phyloP scores from a whole-genome alignment of 2,888 invertebrate genomes.

The Temnothorax rugatulus region DNA sequence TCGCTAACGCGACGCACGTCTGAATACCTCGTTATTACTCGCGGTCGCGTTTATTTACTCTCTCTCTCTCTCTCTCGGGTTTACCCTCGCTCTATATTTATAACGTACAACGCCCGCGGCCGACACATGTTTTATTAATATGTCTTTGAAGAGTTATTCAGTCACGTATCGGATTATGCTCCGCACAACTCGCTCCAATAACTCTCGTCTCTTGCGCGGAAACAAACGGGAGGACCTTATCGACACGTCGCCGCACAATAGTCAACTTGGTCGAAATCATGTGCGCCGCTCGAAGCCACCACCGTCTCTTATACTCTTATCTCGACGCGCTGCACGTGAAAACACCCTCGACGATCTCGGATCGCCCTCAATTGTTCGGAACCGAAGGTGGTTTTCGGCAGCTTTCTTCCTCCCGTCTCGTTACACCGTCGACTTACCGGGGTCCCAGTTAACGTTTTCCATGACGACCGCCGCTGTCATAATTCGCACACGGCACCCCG shows the following conservation, averaged over 20 bases:
- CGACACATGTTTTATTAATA: conserved; percentile 47
- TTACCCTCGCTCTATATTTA: conserved; percentile 51
- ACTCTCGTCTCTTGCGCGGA: background rate
- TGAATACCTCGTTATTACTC: conserved; percentile 12
- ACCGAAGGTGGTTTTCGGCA: too few species aligned
- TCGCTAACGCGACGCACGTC: background rate
- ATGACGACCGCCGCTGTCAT: conserved; percentile 89
- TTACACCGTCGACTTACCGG: conserved; percentile 86
- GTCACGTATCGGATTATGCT: conserved; percentile 27
- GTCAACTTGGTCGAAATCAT: background rate
- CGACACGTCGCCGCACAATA: conserved; percentile 1
- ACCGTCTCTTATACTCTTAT: background rate
- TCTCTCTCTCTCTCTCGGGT: background rate
- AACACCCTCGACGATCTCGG: conserved; percentile 40
- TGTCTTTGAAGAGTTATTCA: conserved; percentile 32
- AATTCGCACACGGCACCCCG: conserved; percentile 79
- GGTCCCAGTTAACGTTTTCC: conserved; percentile 89
- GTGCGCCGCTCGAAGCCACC: background rate
- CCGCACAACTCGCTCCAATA: conserved; percentile 27
- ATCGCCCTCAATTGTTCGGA: background rate
- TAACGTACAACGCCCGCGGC: conserved; percentile 25
- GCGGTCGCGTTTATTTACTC: conserved; percentile 45
- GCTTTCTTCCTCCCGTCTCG: background rate
- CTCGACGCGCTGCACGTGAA: conserved; percentile 10
- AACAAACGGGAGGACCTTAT: background rate